A percentile compares a stretch with the other conserved stretches of the same genome.
Evolutionary conservation across 2,113 vertebrate species (phyloP).

Genomic region (Agapornis roseicollis): DNA sequence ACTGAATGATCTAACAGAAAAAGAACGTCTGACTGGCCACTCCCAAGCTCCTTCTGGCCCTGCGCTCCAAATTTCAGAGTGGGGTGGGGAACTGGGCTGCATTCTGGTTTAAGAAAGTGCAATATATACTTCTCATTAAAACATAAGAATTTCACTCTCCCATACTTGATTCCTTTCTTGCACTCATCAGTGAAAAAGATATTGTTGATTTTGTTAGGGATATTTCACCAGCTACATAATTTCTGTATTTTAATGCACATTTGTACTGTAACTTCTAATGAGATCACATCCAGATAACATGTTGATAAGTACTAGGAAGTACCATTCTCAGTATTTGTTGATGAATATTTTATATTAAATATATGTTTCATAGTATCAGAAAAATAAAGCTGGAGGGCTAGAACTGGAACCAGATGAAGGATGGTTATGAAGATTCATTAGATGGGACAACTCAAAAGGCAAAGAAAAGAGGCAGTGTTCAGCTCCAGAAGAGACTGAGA

Average conservation of each 20-base stretch:
- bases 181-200: not conserved
- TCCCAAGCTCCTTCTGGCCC: not conserved
- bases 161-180: not conserved
- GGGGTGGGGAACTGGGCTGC: not conserved
- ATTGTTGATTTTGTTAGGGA: not conserved
- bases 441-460: not conserved
- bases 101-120: not conserved
- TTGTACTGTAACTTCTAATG: not conserved
- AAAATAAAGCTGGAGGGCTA: not conserved
- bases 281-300: not conserved
- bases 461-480: not conserved
- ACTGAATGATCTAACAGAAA: not conserved
- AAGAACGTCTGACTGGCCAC: not conserved
- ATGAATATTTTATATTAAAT: not conserved
- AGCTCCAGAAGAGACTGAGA: not conserved
- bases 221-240: not conserved
- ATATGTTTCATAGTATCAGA: not conserved
- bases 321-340: not conserved
- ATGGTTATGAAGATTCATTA: not conserved
- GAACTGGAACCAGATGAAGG: not conserved
- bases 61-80: not conserved
- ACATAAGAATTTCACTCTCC: not conserved
- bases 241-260: not conserved
- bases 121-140: not conserved
- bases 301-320: not conserved